These are phyloP conservation scores for Sapajus apella DNA, from an alignment of 2,113 vertebrate genomes.

Conservation along the genomic window DNA sequence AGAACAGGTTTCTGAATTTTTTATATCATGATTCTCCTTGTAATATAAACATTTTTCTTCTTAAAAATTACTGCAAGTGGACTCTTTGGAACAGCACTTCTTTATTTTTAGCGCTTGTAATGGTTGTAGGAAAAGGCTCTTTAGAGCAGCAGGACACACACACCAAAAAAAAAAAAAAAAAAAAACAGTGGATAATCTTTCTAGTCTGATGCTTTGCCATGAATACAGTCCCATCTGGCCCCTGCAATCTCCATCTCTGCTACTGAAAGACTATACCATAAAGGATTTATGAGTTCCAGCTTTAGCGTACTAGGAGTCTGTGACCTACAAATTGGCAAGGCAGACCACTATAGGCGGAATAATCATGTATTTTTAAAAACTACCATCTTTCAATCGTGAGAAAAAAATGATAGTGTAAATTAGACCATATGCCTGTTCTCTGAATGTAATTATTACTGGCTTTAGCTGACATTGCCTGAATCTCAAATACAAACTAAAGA, in stretches of 20 bases:
- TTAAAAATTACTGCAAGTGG: neutral
- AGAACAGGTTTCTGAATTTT: conserved; percentile 45
- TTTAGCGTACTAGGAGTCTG: neutral
- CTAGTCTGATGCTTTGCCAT: neutral
- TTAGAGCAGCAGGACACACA: neutral
- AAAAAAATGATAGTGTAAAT: conserved; percentile 22
- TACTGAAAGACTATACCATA: neutral
- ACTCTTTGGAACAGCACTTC: neutral
- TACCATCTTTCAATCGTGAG: neutral
- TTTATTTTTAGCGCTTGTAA: conserved; percentile 35
- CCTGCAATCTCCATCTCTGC: neutral
- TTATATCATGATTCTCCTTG: neutral
- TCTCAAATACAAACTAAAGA: conserved; percentile 30
- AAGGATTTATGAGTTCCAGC: neutral
- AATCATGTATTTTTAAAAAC: conserved; percentile 7
- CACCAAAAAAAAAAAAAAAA: no score
- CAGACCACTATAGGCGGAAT: neutral
- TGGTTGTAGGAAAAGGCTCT: neutral
- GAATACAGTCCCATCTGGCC: neutral
- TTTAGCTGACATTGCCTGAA: neutral
- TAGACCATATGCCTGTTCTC: conserved; percentile 26
- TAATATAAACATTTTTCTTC: neutral
- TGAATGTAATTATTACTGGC: conserved; percentile 47
- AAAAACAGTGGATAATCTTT: neutral
- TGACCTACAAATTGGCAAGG: conserved; percentile 15